Evolutionary conservation across 2,888 invertebrate genomes (phyloP).

Genomic region (Apodemia zela): DNA sequence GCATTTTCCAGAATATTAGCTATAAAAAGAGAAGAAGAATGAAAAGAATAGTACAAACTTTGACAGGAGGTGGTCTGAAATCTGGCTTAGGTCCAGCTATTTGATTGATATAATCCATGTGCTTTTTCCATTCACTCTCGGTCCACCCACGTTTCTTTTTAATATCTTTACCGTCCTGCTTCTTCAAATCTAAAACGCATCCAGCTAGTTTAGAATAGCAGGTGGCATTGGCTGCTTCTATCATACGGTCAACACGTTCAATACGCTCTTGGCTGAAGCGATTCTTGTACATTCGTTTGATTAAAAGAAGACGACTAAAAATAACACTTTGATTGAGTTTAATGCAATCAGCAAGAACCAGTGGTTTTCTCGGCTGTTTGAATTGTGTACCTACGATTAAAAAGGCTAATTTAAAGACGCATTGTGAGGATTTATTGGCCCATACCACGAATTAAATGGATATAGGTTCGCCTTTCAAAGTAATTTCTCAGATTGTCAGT

Average conservation of each 20-base stretch:
- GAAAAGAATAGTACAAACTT: slow-evolving; percentile 37
- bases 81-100: slow-evolving; percentile 54
- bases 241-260: slow-evolving; percentile 57
- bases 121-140: slow-evolving; percentile 68
- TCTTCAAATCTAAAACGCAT: slow-evolving; percentile 57
- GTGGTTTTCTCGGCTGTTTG: too few relatives aligned
- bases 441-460: too few relatives aligned
- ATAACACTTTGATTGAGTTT: not conserved
- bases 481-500: too few relatives aligned
- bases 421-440: too few relatives aligned
- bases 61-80: slow-evolving; percentile 41
- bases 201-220: slow-evolving; percentile 63
- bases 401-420: too few relatives aligned
- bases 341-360: not conserved
- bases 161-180: slow-evolving; percentile 48
- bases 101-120: slow-evolving; percentile 64
- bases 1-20: not conserved
- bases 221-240: slow-evolving; percentile 59
- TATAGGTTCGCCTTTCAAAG: too few relatives aligned
- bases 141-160: slow-evolving; percentile 62
- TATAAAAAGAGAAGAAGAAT: too few relatives aligned
- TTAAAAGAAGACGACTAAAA: slow-evolving; percentile 52
- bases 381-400: too few relatives aligned
- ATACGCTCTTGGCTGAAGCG: slow-evolving; percentile 51
- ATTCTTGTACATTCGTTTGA: slow-evolving; percentile 53